A percentile compares a stretch with the other conserved stretches of the same genome.
Evolutionary conservation across 2,797 vertebrate genomes (phyloP).

Genomic region (Pelobates cultripes): DNA sequence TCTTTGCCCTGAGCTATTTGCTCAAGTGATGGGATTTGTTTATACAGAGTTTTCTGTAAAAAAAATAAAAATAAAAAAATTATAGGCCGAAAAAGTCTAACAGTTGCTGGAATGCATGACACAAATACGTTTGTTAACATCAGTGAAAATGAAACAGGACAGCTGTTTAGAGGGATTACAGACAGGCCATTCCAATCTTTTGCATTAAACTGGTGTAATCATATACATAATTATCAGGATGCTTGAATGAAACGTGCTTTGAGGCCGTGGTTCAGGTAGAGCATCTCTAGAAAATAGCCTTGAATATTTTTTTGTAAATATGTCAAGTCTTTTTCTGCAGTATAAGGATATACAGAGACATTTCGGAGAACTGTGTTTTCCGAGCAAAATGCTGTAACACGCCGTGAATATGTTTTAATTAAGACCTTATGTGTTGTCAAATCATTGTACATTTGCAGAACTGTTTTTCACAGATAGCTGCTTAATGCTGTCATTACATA

Average conservation of each 20-base stretch:
- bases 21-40: conserved; percentile 17
- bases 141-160: conserved; percentile 46
- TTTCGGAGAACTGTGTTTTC: conserved; percentile 20
- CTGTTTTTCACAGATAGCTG: conserved; percentile 57
- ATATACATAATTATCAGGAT: conserved; percentile 31
- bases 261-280: background rate
- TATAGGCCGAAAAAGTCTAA: conserved; percentile 45
- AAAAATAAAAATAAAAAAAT: conserved; percentile 9
- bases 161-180: conserved; percentile 54
- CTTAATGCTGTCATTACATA: conserved; percentile 53
- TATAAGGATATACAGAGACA: background rate
- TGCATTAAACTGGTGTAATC: conserved; percentile 50
- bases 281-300: background rate
- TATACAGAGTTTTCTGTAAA: conserved; percentile 35
- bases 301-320: background rate
- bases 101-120: conserved; percentile 55
- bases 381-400: conserved; percentile 3
- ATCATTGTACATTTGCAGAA: conserved; percentile 54
- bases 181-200: conserved; percentile 42
- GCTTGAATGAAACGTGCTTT: background rate
- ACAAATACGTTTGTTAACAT: conserved; percentile 51
- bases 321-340: background rate
- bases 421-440: conserved; percentile 50
- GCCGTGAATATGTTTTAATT: conserved; percentile 48
- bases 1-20: conserved; percentile 19